Conservation (phyloP, 2,888 invertebrate species). For the Ochropacha duplaris region DNA sequence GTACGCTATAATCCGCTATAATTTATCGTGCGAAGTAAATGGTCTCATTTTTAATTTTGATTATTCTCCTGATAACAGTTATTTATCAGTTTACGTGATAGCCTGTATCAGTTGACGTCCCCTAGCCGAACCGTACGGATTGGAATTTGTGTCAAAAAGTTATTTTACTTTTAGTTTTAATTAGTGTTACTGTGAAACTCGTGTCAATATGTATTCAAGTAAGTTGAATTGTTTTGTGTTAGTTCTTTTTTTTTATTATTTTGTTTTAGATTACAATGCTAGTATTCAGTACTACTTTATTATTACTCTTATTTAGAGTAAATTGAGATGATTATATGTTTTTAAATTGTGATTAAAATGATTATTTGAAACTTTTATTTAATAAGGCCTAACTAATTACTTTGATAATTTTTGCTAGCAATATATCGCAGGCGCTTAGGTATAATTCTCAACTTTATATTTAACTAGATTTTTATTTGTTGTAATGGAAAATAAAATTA, state of each 20-base stretch:
- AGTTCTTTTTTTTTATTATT: no score
- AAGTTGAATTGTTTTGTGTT: constrained; percentile 25
- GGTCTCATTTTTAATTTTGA: constrained; percentile 16
- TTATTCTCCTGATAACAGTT: constrained; percentile 17
- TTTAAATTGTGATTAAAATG: neutral
- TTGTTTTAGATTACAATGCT: neutral
- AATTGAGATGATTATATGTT: neutral
- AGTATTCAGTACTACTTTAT: no score
- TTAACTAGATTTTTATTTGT: no score
- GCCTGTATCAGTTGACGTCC: constrained; percentile 16
- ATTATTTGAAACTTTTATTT: no score
- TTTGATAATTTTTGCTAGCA: no score
- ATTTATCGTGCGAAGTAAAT: constrained; percentile 3
- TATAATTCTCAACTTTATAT: no score
- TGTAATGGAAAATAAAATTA: no score
- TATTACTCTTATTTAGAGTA: neutral
- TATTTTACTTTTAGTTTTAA: neutral
- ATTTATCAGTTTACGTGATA: constrained; percentile 17
- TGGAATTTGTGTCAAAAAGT: neutral
- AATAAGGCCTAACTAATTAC: neutral
- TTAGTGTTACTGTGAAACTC: neutral
- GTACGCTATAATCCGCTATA: neutral
- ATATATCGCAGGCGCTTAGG: no score
- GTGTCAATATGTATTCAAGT: constrained; percentile 43
- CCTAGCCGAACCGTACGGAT: constrained; percentile 4